Evolutionary conservation across 1,140 invertebrate species (phyloP), one percentile per base, ranked within the genome.

Genomic region (Drosophila nigrodunni): DNA sequence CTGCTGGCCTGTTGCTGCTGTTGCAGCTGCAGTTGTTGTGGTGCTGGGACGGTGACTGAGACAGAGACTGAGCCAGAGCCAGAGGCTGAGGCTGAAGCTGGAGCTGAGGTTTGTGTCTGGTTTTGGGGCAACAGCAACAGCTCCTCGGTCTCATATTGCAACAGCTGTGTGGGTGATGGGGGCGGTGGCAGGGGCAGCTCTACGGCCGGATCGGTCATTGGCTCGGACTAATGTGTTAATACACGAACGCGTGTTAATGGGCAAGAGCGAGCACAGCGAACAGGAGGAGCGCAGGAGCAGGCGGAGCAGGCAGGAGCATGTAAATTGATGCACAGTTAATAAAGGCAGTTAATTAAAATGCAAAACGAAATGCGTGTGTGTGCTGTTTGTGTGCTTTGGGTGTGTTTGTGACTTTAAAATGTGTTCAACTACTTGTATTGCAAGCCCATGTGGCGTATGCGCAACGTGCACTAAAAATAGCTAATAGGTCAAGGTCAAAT

Each of bases 111-210:
- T 9, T 73, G 54, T 49, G 41, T 61, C 7, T 73, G 50, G 78
- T 65, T 59, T 68, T 46, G 73, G 15, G 37, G 61, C 73, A 70
- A 15, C 69, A 49, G 47, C 57, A 67, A 47, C 66, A 64, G 64
- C 57, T 88, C 81, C 70, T 78, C 74, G 39, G 37, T 62, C 41
- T 86, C 82, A 58, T 74, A 86, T 72, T 90, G 86, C 86, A 90
- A 58, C 79, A 92, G 73, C 76, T 89, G 90, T 55, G 90, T 91
- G 61, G 87, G 90, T 41, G 90, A 92, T 8, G 90, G 90, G 1
- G 90, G 90, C 49, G 90, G 83, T 25, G 90, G 90, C 76, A 92
- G 55, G 4, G 90, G 82, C 65, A 92, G 76, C 77, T 92, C 83
- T 41, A 8, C 30, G 8, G 35, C 34, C n/a, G 2, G 43, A 13